Evolutionary conservation across 1,140 invertebrate genomes (phyloP).

Genomic region (Papilio glaucus): DNA sequence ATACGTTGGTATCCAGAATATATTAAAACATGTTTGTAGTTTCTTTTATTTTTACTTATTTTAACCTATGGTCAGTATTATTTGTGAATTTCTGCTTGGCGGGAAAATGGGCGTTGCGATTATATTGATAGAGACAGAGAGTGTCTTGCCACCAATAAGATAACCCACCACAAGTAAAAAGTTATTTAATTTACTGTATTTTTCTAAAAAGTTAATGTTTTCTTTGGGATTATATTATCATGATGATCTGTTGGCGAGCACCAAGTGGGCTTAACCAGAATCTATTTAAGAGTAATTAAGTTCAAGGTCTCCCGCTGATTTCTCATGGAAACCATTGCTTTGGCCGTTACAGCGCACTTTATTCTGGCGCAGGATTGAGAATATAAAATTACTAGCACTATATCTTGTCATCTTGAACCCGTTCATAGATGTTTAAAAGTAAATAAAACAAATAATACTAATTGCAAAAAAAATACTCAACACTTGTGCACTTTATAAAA

Average conservation of each 20-base stretch:
- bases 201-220: not conserved
- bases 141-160: not conserved
- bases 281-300: not conserved
- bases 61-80: no score
- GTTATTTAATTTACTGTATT: not conserved
- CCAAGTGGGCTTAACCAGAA: constrained; percentile 13
- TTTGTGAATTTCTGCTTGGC: not conserved
- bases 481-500: not conserved
- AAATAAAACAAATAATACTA: not conserved
- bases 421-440: not conserved
- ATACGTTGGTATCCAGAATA: no score
- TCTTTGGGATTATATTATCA: not conserved
- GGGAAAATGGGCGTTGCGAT: not conserved
- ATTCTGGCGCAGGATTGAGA: not conserved
- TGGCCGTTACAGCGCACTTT: not conserved
- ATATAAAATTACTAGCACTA: not conserved
- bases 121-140: no score
- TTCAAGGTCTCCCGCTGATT: not conserved
- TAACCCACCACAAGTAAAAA: not conserved
- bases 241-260: not conserved
- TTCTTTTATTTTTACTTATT: no score
- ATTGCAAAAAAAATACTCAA: not conserved
- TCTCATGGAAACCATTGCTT: not conserved
- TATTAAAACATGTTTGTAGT: no score
- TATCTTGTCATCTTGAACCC: not conserved